Evolutionary conservation across 1,140 invertebrate genomes (phyloP).

Genomic region (Apocrypta bakeri): DNA sequence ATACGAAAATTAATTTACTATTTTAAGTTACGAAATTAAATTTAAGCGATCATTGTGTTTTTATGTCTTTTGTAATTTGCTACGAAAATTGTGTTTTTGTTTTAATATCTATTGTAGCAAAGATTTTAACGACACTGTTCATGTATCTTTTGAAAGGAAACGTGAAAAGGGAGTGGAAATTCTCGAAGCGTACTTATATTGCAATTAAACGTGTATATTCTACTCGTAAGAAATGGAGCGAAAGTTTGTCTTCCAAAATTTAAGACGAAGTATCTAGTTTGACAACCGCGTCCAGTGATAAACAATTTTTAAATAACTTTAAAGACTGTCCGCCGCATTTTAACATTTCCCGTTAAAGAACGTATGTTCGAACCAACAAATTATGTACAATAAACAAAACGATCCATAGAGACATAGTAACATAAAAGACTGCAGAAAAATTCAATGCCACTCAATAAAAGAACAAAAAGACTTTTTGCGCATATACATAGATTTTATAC

Average conservation of each 20-base stretch:
- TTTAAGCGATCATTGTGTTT: conserved; percentile 22
- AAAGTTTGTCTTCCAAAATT: conserved; percentile 51
- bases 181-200: background rate
- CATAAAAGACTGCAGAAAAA: conserved; percentile 24
- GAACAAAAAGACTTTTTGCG: conserved; percentile 5
- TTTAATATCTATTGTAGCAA: conserved; percentile 3
- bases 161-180: background rate
- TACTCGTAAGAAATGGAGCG: conserved; percentile 1
- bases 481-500: conserved; percentile 23
- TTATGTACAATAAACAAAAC: conserved; percentile 6
- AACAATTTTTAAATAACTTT: background rate
- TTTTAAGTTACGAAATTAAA: background rate
- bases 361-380: background rate
- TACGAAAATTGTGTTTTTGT: background rate
- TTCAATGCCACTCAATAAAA: conserved; percentile 19
- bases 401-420: background rate
- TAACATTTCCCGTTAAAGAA: background rate
- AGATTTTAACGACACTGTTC: background rate
- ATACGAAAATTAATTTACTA: background rate
- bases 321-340: background rate
- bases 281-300: conserved; percentile 46
- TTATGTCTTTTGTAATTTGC: background rate
- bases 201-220: background rate
- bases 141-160: background rate
- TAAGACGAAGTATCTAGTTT: conserved; percentile 24